Base-by-base conservation (phyloP, 92 coral and sea anemone genomes). In the Umimayanthus chanpuru region DNA sequence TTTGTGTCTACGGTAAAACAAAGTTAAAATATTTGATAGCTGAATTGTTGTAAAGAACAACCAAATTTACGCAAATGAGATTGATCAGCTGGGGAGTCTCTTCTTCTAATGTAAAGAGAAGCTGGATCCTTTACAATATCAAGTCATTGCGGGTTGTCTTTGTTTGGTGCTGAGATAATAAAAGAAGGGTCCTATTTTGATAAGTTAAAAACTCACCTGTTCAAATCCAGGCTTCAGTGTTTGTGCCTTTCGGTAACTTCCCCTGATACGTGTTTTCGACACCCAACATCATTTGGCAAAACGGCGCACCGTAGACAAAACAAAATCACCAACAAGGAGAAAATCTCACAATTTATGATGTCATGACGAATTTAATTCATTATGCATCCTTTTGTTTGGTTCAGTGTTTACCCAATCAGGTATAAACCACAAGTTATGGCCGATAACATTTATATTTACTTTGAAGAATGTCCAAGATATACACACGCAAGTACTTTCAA, bases 341-440 rank as follows among this genome's bases (percentile, higher is more conserved):
- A 56, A 81, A 56, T 61, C 85, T 65, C 9, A 29, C 85, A 8
- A 81, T 65, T 81, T 81, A 81, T 81, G 85, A 81, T 81, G 85
- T 81, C 85, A 81, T 81, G 56, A 29, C 73, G 67, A 65, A 4
- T 81, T 58, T 81, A 56, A 38, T 58, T 81, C 85, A 81, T 81
- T 81, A 81, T 81, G 47, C 61, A 81, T 81, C 41, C 50, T 6
- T 61, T 36, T 29, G 85, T 38, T 80, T 36, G 66, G n/a, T 55
- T 47, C 64, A 78, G 71, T 80, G 84, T 55, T 81, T 61, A 81
- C 72, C 85, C 28, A 81, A 56, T 38, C 73, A 56, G 85, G 41
- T 38, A 39, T 76, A 9, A 76, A 76, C 56, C 32, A 76, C 58
- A 76, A 18, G 80, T 76, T 76, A 15, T 25, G 55, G 36, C 6